Percentiles rank a stretch among this genome's conserved stretches.
phyloP scores from a whole-genome alignment of 2,797 vertebrate species.

The Xyrichtys novacula region DNA sequence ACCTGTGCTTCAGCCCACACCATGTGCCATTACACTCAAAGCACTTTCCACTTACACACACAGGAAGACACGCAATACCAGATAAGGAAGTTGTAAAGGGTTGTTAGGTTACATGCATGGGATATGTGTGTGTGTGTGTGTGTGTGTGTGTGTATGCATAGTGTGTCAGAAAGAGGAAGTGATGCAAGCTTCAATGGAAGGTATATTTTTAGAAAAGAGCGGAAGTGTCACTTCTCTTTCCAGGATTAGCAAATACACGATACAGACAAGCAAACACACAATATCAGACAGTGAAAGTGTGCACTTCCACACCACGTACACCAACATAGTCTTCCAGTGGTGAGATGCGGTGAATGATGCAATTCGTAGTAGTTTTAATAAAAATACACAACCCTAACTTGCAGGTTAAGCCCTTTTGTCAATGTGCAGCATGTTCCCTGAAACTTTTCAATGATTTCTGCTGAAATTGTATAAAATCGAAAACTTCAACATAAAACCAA shows the following conservation, averaged over 20 bases:
- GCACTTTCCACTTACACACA: conserved; percentile 66
- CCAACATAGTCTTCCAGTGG: conserved; percentile 63
- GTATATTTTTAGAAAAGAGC: conserved; percentile 78
- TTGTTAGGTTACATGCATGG: conserved; percentile 45
- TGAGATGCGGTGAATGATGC: conserved; percentile 33
- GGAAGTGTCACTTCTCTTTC: conserved; percentile 81
- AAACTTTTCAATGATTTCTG: conserved; percentile 6
- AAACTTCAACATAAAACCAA: conserved; percentile 4
- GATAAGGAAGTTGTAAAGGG: conserved; percentile 72
- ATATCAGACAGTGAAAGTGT: conserved; percentile 67
- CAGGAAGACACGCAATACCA: conserved; percentile 39
- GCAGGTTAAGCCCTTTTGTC: neutral
- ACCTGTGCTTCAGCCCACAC: conserved; percentile 76
- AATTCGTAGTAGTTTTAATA: conserved; percentile 9
- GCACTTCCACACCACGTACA: conserved; percentile 69
- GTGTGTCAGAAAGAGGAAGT: conserved; percentile 78
- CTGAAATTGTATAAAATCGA: neutral
- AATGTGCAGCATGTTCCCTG: conserved; percentile 6
- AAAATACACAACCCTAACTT: neutral
- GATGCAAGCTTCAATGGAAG: conserved; percentile 73
- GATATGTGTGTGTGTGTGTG: conserved; percentile 13
- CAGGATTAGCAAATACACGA: conserved; percentile 66
- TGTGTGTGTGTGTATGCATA: conserved; percentile 22
- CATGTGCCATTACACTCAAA: conserved; percentile 75
- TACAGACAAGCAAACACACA: conserved; percentile 27